A percentile compares a stretch with the other conserved stretches of the same genome.
Evolutionary conservation across 2,797 vertebrate species (phyloP).

Genomic region (Lagocephalus sceleratus): DNA sequence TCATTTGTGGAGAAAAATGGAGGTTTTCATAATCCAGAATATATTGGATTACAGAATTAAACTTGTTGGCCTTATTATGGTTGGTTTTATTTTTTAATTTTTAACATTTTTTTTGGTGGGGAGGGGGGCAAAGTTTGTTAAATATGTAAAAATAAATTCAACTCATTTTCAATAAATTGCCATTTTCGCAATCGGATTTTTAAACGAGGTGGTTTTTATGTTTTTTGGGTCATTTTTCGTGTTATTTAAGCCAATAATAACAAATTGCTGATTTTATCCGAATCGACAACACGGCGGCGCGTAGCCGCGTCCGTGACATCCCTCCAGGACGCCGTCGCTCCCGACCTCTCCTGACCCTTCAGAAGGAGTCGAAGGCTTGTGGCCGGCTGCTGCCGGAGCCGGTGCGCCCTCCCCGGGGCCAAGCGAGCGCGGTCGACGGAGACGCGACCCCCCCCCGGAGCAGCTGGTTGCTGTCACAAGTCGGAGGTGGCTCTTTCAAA

Average conservation of each 20-base stretch:
- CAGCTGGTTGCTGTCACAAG: constrained; percentile 64
- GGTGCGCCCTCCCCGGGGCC: too few relatives aligned
- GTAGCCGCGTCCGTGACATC: constrained; percentile 41
- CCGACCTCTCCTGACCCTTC: constrained; percentile 49
- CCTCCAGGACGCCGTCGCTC: constrained; percentile 67
- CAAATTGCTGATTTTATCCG: constrained; percentile 62
- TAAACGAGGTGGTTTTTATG: too few relatives aligned
- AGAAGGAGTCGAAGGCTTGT: constrained; percentile 17
- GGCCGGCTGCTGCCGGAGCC: neutral
- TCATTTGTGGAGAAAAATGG: neutral
- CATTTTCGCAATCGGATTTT: too few relatives aligned
- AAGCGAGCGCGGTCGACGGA: constrained; percentile 10
- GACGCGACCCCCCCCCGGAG: constrained; percentile 52
- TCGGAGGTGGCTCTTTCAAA: constrained; percentile 37
- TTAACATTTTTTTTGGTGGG: neutral
- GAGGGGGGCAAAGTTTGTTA: neutral
- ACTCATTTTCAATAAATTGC: neutral
- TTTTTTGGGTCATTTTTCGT: too few relatives aligned
- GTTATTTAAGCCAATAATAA: neutral
- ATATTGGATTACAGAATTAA: neutral
- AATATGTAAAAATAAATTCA: neutral
- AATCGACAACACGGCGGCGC: constrained; percentile 59
- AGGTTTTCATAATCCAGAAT: neutral
- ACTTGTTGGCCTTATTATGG: neutral
- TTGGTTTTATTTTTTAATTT: too few relatives aligned